A percentile compares a stretch with the other conserved stretches of the same genome.
phyloP scores from a whole-genome alignment of 2,113 vertebrate species.

The Lampris megalopsis region DNA sequence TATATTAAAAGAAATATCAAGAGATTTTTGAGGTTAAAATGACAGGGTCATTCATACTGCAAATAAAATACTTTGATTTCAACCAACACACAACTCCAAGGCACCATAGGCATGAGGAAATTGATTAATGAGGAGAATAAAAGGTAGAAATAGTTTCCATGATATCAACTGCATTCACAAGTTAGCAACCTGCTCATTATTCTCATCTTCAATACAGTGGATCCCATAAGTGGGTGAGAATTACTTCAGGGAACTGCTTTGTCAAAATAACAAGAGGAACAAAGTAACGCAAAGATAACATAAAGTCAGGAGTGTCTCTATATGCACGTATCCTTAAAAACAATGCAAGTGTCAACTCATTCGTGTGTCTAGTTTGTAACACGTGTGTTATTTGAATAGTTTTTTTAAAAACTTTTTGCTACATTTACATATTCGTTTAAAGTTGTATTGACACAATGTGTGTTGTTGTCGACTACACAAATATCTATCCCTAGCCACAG shows the following conservation, averaged over 20 bases:
- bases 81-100: background rate
- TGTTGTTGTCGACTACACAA: too few relatives aligned
- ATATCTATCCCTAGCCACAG: too few relatives aligned
- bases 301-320: background rate
- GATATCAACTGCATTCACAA: too few relatives aligned
- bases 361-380: too few relatives aligned
- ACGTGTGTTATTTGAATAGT: too few relatives aligned
- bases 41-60: background rate
- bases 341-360: too few relatives aligned
- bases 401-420: too few relatives aligned
- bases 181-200: background rate
- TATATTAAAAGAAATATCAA: background rate
- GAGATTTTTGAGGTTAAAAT: background rate
- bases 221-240: background rate
- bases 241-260: background rate
- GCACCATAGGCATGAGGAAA: slow-evolving; percentile 3
- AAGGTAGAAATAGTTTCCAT: too few relatives aligned
- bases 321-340: background rate
- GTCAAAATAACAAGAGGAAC: background rate
- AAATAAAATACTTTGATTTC: background rate
- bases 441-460: too few relatives aligned
- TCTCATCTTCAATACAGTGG: background rate
- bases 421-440: too few relatives aligned
- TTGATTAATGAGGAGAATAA: background rate
- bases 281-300: background rate